A percentile compares a stretch with the other conserved stretches of the same genome.
phyloP scores from a whole-genome alignment of 2,797 vertebrate species.

The Pitangus sulphuratus region DNA sequence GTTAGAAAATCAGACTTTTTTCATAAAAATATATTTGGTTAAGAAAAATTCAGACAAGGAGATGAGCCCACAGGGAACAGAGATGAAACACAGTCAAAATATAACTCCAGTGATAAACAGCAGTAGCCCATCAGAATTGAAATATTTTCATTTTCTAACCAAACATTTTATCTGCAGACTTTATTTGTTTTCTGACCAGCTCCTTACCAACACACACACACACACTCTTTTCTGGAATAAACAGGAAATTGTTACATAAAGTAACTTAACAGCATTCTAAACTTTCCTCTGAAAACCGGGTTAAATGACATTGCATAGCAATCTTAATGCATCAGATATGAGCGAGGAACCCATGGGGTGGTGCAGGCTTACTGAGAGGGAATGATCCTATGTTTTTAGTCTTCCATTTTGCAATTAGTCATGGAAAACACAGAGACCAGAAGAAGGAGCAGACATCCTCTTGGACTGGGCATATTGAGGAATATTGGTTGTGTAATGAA shows the following conservation, averaged over 20 bases:
- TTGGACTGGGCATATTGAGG: neutral
- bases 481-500: neutral
- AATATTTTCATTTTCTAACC: neutral
- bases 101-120: neutral
- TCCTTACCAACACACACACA: neutral
- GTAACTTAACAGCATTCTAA: neutral
- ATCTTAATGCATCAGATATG: neutral
- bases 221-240: neutral
- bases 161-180: neutral
- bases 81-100: neutral
- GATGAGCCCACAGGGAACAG: neutral
- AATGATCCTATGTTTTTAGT: neutral
- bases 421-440: neutral
- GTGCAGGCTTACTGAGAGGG: neutral
- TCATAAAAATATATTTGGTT: neutral
- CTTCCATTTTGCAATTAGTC: neutral
- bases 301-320: neutral
- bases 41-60: neutral
- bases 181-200: neutral
- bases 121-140: neutral
- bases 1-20: neutral
- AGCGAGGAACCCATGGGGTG: neutral
- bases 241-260: neutral
- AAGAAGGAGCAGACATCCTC: neutral
- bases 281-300: neutral